Percentiles rank a stretch among this genome's conserved stretches.
Evolutionary conservation across 2,888 invertebrate species (phyloP).

Genomic region (Aethes cnicana): DNA sequence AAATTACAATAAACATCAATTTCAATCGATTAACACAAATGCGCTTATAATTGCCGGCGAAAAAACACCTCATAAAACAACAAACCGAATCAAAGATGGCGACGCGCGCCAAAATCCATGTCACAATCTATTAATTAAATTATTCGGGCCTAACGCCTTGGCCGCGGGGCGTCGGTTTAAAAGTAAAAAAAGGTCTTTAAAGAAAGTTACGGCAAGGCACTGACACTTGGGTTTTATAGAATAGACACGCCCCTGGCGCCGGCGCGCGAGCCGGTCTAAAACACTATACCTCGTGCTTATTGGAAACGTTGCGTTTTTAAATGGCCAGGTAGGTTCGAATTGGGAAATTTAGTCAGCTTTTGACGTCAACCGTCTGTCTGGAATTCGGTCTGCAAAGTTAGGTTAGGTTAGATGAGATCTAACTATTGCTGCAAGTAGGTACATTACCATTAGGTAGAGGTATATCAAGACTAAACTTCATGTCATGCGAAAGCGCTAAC

Average conservation of each 20-base stretch:
- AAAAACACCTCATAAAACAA: background rate
- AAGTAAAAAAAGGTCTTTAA: conserved; percentile 40
- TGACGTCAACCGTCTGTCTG: too few relatives aligned
- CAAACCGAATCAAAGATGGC: conserved; percentile 24
- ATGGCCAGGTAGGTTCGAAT: too few relatives aligned
- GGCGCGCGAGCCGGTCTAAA: background rate
- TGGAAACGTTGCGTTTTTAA: background rate
- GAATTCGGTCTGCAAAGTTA: too few relatives aligned
- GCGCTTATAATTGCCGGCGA: conserved; percentile 22
- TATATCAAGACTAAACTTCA: too few relatives aligned
- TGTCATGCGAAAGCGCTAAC: too few relatives aligned
- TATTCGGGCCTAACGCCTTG: conserved; percentile 43
- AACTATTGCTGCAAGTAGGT: too few relatives aligned
- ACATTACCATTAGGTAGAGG: too few relatives aligned
- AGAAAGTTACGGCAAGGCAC: conserved; percentile 40
- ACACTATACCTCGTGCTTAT: background rate
- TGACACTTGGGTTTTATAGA: conserved; percentile 29
- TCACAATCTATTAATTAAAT: conserved; percentile 48
- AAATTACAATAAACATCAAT: conserved; percentile 6
- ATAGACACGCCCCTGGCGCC: conserved; percentile 31
- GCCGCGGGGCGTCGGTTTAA: conserved; percentile 41
- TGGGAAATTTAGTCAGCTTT: too few relatives aligned
- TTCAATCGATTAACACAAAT: conserved; percentile 5
- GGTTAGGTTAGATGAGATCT: too few relatives aligned
- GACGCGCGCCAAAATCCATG: conserved; percentile 37